Conservation (phyloP, 1,140 invertebrate genomes). For the Holcopasites calliopsidis region DNA sequence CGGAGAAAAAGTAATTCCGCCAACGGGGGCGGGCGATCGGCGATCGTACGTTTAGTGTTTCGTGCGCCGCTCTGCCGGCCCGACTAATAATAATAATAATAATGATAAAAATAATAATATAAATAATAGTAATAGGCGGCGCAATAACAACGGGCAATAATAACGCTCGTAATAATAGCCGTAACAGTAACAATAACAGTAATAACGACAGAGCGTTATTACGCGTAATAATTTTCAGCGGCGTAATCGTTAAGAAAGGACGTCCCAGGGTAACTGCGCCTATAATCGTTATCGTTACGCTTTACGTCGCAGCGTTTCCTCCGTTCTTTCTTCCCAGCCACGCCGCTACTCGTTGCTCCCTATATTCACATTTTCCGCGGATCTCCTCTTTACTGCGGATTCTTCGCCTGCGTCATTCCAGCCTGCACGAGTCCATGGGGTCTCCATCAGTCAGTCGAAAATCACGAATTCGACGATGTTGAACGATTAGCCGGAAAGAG, state of each 20-base stretch:
- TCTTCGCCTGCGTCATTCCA: background rate
- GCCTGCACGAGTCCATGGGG: too few relatives aligned
- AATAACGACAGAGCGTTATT: slow-evolving; percentile 79
- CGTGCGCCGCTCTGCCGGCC: too few relatives aligned
- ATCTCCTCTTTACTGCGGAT: background rate
- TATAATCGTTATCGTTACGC: slow-evolving; percentile 81
- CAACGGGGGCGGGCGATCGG: too few relatives aligned
- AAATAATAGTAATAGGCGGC: slow-evolving; percentile 65
- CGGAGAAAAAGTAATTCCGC: slow-evolving; percentile 17
- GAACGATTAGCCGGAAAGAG: too few relatives aligned
- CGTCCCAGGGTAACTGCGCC: slow-evolving; percentile 77
- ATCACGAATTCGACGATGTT: too few relatives aligned
- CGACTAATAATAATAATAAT: slow-evolving; percentile 43
- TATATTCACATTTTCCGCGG: slow-evolving; percentile 2
- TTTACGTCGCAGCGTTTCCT: slow-evolving; percentile 74
- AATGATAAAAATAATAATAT: slow-evolving; percentile 60
- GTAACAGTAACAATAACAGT: slow-evolving; percentile 71
- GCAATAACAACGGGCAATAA: slow-evolving; percentile 69
- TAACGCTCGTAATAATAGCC: slow-evolving; percentile 65
- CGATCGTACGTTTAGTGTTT: too few relatives aligned
- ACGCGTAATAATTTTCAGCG: slow-evolving; percentile 79
- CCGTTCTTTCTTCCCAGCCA: slow-evolving; percentile 36
- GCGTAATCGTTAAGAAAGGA: slow-evolving; percentile 80
- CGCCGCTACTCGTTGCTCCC: background rate
- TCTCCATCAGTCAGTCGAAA: too few relatives aligned